Conservation (phyloP, 2,113 vertebrate genomes). For the Pseudolaguvia tuberculata region DNA sequence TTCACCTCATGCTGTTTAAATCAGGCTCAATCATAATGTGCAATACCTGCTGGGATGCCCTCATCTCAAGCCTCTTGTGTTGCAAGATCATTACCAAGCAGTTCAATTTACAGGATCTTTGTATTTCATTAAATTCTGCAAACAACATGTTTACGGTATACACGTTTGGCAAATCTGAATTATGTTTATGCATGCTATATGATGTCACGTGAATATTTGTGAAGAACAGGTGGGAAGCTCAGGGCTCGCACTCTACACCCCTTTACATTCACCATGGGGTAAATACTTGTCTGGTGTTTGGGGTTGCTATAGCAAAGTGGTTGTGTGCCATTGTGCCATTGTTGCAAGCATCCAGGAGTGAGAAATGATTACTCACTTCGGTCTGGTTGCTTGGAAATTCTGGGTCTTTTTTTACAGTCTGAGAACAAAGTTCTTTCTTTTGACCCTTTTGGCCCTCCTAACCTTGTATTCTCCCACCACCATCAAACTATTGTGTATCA, state of each 20-base stretch:
- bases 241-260: constrained; percentile 55
- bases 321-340: constrained; percentile 74
- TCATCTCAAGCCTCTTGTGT: not conserved
- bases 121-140: not conserved
- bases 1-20: constrained; percentile 4
- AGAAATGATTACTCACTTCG: constrained; percentile 72
- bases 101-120: not conserved
- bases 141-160: not conserved
- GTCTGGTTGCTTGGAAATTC: constrained; percentile 78
- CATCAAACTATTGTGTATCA: constrained; percentile 1
- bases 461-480: constrained; percentile 1
- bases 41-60: not conserved
- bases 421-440: not conserved
- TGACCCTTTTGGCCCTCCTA: not conserved
- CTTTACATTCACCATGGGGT: constrained; percentile 66
- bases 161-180: not conserved
- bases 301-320: constrained; percentile 71
- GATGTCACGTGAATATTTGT: constrained; percentile 57
- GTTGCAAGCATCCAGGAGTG: constrained; percentile 70
- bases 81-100: not conserved
- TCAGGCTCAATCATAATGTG: constrained; percentile 1
- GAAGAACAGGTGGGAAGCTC: constrained; percentile 66
- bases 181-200: not conserved
- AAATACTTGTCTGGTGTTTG: constrained; percentile 61
- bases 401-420: constrained; percentile 24